Percentiles rank a stretch among this genome's conserved stretches.
These are phyloP conservation scores for Neofelis nebulosa DNA, from an alignment of 2,113 vertebrate species.

Conservation along the genomic window DNA sequence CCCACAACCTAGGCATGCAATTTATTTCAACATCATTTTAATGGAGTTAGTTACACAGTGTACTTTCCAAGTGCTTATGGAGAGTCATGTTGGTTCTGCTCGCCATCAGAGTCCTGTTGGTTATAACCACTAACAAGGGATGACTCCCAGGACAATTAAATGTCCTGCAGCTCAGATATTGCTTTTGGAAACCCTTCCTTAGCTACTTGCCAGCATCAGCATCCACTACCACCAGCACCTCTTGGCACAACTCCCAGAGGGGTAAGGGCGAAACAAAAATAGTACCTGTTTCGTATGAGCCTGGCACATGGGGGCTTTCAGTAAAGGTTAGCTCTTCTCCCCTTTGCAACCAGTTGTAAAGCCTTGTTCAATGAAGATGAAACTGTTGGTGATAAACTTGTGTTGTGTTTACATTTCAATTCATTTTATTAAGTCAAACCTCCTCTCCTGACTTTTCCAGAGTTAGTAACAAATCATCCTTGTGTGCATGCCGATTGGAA, in stretches of 20 bases:
- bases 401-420: background rate
- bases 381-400: background rate
- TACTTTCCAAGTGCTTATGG: background rate
- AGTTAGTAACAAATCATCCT: background rate
- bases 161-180: background rate
- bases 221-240: background rate
- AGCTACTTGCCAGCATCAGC: background rate
- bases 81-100: background rate
- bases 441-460: background rate
- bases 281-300: background rate
- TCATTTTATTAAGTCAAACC: slow-evolving; percentile 11
- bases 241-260: background rate
- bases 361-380: background rate
- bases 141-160: background rate
- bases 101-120: background rate
- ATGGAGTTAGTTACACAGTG: background rate
- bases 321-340: background rate
- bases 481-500: background rate
- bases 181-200: background rate
- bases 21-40: background rate
- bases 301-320: background rate
- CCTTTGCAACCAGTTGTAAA: background rate
- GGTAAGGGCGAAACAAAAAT: background rate
- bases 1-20: background rate
- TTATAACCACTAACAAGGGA: background rate